Evolutionary conservation across 2,113 vertebrate genomes (phyloP), one percentile per base, ranked within the genome.

Genomic region (Manacus vitellinus): DNA sequence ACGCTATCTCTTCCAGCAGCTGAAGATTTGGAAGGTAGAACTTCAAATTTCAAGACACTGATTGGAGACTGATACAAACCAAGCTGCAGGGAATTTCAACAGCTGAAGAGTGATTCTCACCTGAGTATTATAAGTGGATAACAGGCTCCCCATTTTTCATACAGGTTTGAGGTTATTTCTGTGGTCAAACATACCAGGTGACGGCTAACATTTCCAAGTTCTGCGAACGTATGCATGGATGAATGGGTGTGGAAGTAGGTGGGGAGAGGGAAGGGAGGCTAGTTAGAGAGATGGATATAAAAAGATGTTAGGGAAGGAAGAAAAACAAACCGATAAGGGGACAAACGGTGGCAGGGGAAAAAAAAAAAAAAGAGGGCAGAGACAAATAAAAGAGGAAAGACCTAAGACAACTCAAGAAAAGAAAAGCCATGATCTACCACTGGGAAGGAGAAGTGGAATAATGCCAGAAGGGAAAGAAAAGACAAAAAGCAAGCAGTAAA

Each of bases 401-500:
- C 95, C 95, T 93, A 88, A 79, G 46, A 83, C 67, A 96, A 96
- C 92, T 94, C 47, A 95, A 91, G 75, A 92, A 95, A 95, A 87
- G 91, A 95, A 96, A 94, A 91, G 89, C 91, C 93, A 96, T 95
- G 95, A 88, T 89, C 96, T 96, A 97, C 58, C 94, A 91, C 89
- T 76, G 96, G 95, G 95, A 95, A 85, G 89, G 91, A 95, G 81
- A 95, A 96, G 96, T 95, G 94, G 94, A 97, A 95, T 95, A 97
- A 97, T 97, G 96, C 94, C 96, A 89, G 94, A 95, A 95, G 94
- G 87, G 95, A 95, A 97, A 97, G 96, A 97, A 97, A 97, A 97
- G 96, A 96, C 95, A 97, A 97, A 97, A 97, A 97, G 95, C 95
- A 97, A 95, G 96, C 95, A 96, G 95, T 97, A 95, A 97, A 95